Evolutionary conservation across 2,113 vertebrate genomes (phyloP), one percentile per base, ranked within the genome.

Genomic region (Pitta sordida): DNA sequence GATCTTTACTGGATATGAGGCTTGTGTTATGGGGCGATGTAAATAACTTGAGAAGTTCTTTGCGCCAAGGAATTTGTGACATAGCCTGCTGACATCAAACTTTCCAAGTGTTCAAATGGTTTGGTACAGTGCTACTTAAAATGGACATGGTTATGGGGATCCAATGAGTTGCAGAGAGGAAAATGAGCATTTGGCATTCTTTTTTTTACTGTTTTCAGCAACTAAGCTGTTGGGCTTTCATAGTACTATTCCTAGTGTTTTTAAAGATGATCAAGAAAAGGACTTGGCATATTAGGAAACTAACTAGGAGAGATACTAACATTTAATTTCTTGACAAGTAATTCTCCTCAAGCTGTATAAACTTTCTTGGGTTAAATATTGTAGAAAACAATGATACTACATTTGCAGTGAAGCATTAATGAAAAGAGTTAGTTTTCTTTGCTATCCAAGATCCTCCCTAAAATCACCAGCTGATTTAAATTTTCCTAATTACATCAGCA

Each of bases 171-270:
- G 55, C 68, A 88, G 86, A 74, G 68, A 92, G 56, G 53, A 84
- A 86, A 94, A 46, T n/a, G 70, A 90, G 32, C 4, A 11, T 32
- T 90, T 93, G 41, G 30, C 59, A 56, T 88, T 86, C 46, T 43
- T 83, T 88, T 88, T 83, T 49, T 44, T 53, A 88, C 85, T 93
- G 27, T 83, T 95, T 94, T 88, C 56, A 81, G 3, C 84, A 86
- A 78, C 51, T 77, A 91, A 94, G 76, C 88, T 92, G 76, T 75
- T 0, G 0, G 55, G 36, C 20, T 71, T 79, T 49, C 24, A 7
- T 68, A 16, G 20, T 55, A 6, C 27, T 55, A 7, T 83, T 83
- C 18, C 39, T 81, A 3, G 17, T 64, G 59, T n/a, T 95, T 80
- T 84, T 51, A 67, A 84, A 84, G 30, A n/a, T 70, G 60, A 32